phyloP scores from a whole-genome alignment of 1,140 invertebrate species.

The Habropoda laboriosa region DNA sequence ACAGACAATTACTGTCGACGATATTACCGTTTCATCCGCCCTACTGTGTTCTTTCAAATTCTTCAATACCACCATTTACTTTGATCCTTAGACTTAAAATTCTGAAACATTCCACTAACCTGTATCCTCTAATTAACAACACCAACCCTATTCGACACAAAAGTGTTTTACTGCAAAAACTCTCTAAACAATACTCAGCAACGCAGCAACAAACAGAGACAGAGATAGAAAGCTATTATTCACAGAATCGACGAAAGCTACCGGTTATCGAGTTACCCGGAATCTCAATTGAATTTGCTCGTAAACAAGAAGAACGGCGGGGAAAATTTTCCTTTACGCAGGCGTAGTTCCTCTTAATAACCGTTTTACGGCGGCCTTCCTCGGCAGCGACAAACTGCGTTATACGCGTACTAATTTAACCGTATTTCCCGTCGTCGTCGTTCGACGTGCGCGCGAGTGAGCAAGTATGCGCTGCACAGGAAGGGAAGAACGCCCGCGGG shows the following conservation, averaged over 20 bases:
- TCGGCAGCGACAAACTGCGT: not conserved
- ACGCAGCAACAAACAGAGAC: not conserved
- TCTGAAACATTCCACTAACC: not conserved
- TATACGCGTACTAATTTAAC: constrained; percentile 11
- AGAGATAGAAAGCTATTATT: not conserved
- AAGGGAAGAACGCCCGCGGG: not conserved
- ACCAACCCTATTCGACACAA: too few relatives aligned
- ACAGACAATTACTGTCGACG: not conserved
- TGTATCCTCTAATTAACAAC: not conserved
- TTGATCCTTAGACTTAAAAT: not conserved
- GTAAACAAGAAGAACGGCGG: constrained; percentile 5
- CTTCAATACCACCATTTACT: not conserved
- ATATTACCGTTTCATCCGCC: too few relatives aligned
- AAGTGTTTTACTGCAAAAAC: too few relatives aligned
- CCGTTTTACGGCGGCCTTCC: not conserved
- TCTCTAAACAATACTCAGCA: not conserved
- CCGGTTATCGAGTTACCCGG: constrained; percentile 2
- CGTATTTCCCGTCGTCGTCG: not conserved
- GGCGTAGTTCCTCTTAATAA: not conserved
- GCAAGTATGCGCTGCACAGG: not conserved
- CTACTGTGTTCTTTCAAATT: not conserved
- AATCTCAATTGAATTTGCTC: constrained; percentile 3
- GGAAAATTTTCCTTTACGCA: not conserved
- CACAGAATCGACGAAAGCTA: not conserved
- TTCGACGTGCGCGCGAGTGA: not conserved